Conservation (phyloP, 2,888 invertebrate genomes). For the Ochropacha duplaris region DNA sequence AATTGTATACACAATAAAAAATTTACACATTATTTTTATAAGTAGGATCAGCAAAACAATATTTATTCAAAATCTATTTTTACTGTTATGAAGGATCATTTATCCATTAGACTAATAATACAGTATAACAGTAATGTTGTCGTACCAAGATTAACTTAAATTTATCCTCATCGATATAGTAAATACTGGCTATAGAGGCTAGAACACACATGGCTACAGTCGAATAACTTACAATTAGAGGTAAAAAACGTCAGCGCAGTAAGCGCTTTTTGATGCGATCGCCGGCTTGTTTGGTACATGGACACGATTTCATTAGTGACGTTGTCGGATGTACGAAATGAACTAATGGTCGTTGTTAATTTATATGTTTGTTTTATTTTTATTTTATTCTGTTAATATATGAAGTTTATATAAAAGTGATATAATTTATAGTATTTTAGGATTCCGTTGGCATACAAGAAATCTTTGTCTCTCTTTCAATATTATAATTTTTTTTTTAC, state of each 20-base stretch:
- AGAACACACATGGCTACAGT: slow-evolving; percentile 23
- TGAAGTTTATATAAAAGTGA: neutral
- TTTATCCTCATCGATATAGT: slow-evolving; percentile 17
- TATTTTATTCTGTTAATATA: neutral
- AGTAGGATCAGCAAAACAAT: no score
- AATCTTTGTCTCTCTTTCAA: no score
- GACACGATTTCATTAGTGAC: slow-evolving; percentile 68
- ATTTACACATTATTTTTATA: no score
- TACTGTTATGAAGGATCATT: no score
- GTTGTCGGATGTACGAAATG: slow-evolving; percentile 48
- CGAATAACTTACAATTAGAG: slow-evolving; percentile 67
- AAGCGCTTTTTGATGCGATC: slow-evolving; percentile 73
- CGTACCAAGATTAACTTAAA: slow-evolving; percentile 13
- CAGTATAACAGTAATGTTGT: slow-evolving; percentile 4
- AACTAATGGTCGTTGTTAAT: neutral
- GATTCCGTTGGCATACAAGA: no score
- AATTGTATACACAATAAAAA: no score
- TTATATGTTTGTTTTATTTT: neutral
- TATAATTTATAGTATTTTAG: neutral
- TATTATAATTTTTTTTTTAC: no score
- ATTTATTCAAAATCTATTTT: no score
- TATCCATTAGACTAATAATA: no score
- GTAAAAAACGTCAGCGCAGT: slow-evolving; percentile 57
- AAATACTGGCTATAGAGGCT: slow-evolving; percentile 2
- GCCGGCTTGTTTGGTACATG: slow-evolving; percentile 56